Conservation (phyloP, 2,797 vertebrate species). For the Acanthis flammea region DNA sequence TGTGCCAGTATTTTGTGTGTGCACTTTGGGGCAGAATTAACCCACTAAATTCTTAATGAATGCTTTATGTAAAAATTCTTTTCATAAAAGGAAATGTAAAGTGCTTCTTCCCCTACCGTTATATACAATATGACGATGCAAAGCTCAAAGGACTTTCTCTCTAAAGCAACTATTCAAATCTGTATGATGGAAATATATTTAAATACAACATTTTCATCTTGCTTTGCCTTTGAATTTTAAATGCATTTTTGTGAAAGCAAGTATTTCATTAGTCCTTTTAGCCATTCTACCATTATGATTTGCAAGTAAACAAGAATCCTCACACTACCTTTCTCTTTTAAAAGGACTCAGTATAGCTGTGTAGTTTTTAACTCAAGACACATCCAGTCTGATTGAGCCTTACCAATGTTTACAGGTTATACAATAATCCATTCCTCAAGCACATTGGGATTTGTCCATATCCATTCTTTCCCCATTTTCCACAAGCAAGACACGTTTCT, state of each 20-base stretch:
- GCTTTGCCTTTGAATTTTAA: constrained; percentile 29
- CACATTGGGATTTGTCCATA: fast-evolving
- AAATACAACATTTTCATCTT: constrained; percentile 16
- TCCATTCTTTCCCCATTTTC: not conserved
- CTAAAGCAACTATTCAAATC: constrained; percentile 15
- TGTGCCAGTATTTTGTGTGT: not conserved
- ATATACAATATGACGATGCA: not conserved
- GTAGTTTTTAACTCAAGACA: not conserved
- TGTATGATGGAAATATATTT: not conserved
- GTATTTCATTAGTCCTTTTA: not conserved
- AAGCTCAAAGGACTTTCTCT: not conserved
- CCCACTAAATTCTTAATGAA: not conserved
- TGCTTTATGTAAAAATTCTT: not conserved
- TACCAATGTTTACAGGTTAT: not conserved
- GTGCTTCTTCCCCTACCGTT: not conserved
- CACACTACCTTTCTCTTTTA: not conserved
- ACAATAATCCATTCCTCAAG: not conserved
- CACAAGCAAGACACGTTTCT: not conserved
- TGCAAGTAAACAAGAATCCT: not conserved
- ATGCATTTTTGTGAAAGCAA: not conserved
- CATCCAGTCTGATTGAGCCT: not conserved
- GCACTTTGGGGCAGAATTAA: not conserved
- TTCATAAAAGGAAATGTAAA: not conserved
- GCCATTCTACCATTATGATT: not conserved
- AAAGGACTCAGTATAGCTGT: not conserved